Conservation (phyloP, 2,888 invertebrate genomes). For the Zygogramma bicolorata region DNA sequence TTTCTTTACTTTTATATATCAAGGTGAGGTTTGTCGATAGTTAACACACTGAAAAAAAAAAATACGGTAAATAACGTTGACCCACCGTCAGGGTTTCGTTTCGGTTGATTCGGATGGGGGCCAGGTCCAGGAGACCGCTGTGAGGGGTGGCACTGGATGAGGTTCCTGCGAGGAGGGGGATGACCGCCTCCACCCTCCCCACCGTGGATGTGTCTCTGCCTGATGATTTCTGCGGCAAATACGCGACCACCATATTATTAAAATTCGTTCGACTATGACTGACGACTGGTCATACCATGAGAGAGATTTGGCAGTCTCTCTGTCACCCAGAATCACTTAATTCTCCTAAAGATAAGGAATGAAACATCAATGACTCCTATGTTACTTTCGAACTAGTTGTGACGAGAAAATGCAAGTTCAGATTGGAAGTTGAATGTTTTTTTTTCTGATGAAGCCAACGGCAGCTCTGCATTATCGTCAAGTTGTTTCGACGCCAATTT, state of each 20-base stretch:
- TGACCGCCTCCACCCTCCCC: slow-evolving; percentile 46
- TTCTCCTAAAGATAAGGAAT: too few species aligned
- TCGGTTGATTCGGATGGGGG: slow-evolving; percentile 61
- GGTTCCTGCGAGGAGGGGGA: slow-evolving; percentile 56
- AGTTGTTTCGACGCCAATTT: too few species aligned
- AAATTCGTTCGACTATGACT: not conserved
- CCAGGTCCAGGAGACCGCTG: slow-evolving; percentile 65
- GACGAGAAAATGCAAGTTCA: too few species aligned
- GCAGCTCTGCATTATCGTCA: too few species aligned
- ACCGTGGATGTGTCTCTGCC: slow-evolving; percentile 25
- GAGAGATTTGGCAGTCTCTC: too few species aligned
- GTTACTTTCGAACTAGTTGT: too few species aligned
- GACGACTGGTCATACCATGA: too few species aligned
- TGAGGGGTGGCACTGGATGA: slow-evolving; percentile 60
- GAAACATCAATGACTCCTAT: too few species aligned
- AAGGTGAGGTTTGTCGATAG: not conserved
- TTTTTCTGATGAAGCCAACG: too few species aligned
- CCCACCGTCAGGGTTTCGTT: slow-evolving; percentile 64
- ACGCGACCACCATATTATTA: slow-evolving; percentile 36
- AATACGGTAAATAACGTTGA: slow-evolving; percentile 31
- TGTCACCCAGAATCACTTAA: too few species aligned
- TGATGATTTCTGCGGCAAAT: slow-evolving; percentile 53
- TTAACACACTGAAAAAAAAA: not conserved
- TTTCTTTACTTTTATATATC: not conserved
- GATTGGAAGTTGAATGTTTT: too few species aligned